phyloP scores from a whole-genome alignment of 1,140 invertebrate species.

The Amyelois transitella region DNA sequence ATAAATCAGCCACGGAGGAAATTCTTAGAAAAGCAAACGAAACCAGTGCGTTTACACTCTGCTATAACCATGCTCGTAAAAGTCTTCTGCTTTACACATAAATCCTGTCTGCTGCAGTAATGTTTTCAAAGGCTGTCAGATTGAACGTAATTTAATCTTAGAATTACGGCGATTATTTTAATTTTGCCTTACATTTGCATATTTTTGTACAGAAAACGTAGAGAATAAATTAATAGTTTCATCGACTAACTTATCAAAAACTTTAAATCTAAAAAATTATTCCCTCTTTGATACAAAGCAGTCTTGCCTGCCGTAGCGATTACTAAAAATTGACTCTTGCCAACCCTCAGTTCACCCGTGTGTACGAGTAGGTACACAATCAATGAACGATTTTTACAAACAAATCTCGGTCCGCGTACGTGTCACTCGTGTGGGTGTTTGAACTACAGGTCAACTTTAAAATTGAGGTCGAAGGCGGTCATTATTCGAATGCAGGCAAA shows the following conservation, averaged over 20 bases:
- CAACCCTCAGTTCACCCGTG: neutral
- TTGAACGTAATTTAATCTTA: too few species aligned
- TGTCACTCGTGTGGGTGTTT: conserved; percentile 20
- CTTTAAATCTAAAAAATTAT: too few species aligned
- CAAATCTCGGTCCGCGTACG: conserved; percentile 8
- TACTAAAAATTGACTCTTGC: too few species aligned
- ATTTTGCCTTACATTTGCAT: too few species aligned
- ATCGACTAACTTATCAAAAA: too few species aligned
- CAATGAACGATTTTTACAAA: neutral
- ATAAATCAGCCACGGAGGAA: conserved; percentile 17
- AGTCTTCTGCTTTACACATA: neutral
- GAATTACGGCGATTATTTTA: too few species aligned
- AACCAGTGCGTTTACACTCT: conserved; percentile 18
- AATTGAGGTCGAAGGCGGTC: conserved; percentile 55
- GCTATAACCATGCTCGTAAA: conserved; percentile 12
- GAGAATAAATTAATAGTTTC: too few species aligned
- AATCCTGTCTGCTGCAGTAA: neutral
- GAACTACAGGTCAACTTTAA: conserved; percentile 47
- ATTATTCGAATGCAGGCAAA: conserved; percentile 24
- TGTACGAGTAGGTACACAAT: conserved; percentile 3
- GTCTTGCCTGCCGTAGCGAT: too few species aligned
- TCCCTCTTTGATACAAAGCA: too few species aligned
- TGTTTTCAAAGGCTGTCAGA: too few species aligned
- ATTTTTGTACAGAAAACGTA: too few species aligned
- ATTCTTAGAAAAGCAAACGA: conserved; percentile 16